Evolutionary conservation across 2,113 vertebrate genomes (phyloP).

Genomic region (Crotalus tigris): DNA sequence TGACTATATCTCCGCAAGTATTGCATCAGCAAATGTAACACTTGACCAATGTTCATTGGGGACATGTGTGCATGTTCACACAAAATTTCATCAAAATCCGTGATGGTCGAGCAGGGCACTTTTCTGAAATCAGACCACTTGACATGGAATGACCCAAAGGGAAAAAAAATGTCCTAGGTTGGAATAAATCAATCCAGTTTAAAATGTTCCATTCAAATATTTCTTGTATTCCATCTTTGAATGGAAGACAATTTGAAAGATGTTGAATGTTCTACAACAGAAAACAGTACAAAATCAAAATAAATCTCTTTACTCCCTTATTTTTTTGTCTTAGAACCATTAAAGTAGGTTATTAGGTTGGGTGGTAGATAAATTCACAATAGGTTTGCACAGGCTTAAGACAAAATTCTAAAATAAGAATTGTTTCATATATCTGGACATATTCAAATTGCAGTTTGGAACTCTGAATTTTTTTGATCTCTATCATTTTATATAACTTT

Average conservation of each 20-base stretch:
- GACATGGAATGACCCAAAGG: neutral
- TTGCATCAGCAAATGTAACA: no score
- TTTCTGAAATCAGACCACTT: no score
- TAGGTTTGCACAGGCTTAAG: neutral
- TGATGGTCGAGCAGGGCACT: no score
- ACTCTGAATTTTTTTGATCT: neutral
- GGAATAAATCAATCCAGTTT: neutral
- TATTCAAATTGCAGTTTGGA: neutral
- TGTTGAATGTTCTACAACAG: neutral
- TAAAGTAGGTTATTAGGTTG: neutral
- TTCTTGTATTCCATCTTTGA: neutral
- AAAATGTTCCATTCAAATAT: neutral
- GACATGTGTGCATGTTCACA: no score
- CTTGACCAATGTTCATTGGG: no score
- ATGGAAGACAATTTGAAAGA: neutral
- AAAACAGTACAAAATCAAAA: neutral
- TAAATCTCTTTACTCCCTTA: neutral
- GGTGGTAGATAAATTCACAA: neutral
- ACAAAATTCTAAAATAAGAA: neutral
- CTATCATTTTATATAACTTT: neutral
- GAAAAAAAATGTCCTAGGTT: neutral
- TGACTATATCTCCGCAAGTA: no score
- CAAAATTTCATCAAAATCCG: no score
- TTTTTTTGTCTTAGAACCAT: neutral
- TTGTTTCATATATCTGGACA: neutral